Evolutionary conservation across 2,797 vertebrate species (phyloP).

Genomic region (Pangasius larnaudii): DNA sequence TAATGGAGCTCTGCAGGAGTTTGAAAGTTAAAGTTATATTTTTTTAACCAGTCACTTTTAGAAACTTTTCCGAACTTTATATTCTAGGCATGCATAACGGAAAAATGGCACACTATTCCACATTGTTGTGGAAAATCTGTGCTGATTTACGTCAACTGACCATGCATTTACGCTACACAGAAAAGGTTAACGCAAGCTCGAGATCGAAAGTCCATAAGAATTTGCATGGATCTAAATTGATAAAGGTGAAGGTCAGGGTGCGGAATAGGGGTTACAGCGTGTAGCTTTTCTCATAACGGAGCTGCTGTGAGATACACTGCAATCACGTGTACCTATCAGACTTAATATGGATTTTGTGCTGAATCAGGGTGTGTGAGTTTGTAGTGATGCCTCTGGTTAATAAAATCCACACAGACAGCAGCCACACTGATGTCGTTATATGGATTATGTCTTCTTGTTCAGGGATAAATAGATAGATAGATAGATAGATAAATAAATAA

Average conservation of each 20-base stretch:
- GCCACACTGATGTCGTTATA: background rate
- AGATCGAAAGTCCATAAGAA: conserved; percentile 14
- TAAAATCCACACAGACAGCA: background rate
- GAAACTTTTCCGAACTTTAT: background rate
- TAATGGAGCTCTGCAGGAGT: background rate
- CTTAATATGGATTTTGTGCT: no score
- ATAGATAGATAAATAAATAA: background rate
- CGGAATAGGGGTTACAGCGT: no score
- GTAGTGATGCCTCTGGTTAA: background rate
- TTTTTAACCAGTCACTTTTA: no score
- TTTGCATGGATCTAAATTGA: background rate
- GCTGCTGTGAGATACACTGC: no score
- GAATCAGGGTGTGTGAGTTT: background rate
- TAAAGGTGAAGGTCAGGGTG: conserved; percentile 14
- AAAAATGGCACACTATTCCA: no score
- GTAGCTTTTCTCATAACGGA: background rate
- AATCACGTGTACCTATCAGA: no score
- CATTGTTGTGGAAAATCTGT: background rate
- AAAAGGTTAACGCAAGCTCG: background rate
- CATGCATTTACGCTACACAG: background rate
- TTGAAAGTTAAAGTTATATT: background rate
- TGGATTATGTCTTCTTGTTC: background rate
- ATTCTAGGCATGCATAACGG: background rate
- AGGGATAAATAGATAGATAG: background rate
- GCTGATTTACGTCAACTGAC: background rate